Conservation (phyloP, 2,888 invertebrate species). For the Agrochola lota region DNA sequence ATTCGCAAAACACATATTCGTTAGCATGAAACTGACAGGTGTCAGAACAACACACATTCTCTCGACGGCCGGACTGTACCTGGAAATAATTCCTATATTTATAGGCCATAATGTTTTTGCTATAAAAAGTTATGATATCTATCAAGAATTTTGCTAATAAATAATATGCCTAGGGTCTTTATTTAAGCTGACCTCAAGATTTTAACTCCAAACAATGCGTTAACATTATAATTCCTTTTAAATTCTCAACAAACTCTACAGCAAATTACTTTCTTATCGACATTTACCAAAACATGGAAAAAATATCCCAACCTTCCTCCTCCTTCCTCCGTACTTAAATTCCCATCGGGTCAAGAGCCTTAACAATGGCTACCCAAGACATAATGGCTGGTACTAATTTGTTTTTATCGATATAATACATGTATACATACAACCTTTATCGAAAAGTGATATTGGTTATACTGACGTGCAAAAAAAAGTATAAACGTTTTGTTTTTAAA, state of each 20-base stretch:
- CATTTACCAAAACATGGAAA: conserved; percentile 7
- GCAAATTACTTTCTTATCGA: conserved; percentile 26
- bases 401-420: conserved; percentile 34
- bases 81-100: no score
- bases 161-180: not conserved
- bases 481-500: no score
- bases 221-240: not conserved
- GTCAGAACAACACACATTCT: no score
- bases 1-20: no score
- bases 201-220: not conserved
- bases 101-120: no score
- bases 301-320: conserved; percentile 9
- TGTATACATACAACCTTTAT: conserved; percentile 16
- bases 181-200: not conserved
- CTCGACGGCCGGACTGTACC: no score
- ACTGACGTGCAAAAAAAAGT: conserved; percentile 12
- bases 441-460: not conserved
- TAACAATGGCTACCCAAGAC: conserved; percentile 34
- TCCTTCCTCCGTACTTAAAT: conserved; percentile 8
- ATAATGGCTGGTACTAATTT: conserved; percentile 52
- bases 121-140: not conserved
- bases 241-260: conserved; percentile 19
- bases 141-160: not conserved
- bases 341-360: conserved; percentile 21
- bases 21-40: no score